Base-by-base conservation (phyloP, 2,888 invertebrate genomes). In the Hymenopus coronatus region DNA sequence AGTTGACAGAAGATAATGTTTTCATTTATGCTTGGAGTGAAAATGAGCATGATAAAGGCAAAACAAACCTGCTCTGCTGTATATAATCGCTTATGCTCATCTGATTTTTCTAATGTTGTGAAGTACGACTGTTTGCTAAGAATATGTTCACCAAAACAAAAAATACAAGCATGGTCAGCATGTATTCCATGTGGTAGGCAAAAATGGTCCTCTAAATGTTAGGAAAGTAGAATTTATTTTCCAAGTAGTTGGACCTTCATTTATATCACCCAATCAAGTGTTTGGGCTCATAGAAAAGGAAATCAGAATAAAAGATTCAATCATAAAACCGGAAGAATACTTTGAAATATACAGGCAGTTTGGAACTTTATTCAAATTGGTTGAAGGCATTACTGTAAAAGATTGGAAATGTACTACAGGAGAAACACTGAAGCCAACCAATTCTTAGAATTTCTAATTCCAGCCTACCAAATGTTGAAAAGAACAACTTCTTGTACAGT, bases 251-350 rank as follows among this genome's bases (percentile, higher is more conserved):
- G 83, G 83, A n/a, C 83, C 15, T 27, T 83, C n/a, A 83, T 83
- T 83, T n/a, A 83, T 83, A 83, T 27, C 83, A 12, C 83, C n/a
- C n/a, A n/a, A n/a, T n/a, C n/a, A n/a, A n/a, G n/a, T n/a, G n/a
- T n/a, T n/a, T n/a, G n/a, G n/a, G n/a, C 83, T 83, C 83, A 83
- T 83, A n/a, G 83, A 83, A n/a, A 83, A 83, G 83, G 83, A 83
- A 83, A n/a, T 83, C 83, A 83, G n/a, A 83, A 83, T 27, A 83
- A 83, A 83, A 83, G 83, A 83, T n/a, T 12, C 83, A 83, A 83
- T 83, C 12, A 83, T 83, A 20, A 83, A 83, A n/a, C 83, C 83
- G 9, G 83, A 83, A n/a, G 83, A 83, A 27, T 83, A 83, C 83
- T 83, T 83, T 83, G 83, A 83, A 83, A 83, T 83, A 83, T 83